Percentiles rank a stretch among this genome's conserved stretches.
Conservation (phyloP, 2,888 invertebrate genomes). For the Alsophila aescularia region DNA sequence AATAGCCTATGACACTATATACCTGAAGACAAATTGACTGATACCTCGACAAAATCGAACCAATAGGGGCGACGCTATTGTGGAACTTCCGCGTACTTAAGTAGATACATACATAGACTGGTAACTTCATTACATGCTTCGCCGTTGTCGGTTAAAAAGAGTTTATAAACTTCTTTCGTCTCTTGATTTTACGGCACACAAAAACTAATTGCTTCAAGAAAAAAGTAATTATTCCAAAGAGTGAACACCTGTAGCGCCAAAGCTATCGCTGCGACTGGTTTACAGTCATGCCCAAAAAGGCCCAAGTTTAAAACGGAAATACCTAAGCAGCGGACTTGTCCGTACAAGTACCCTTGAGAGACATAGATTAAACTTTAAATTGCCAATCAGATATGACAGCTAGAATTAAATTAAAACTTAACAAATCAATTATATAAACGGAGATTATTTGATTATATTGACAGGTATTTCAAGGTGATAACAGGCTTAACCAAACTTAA, state of each 20-base stretch:
- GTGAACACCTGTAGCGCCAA: constrained; percentile 25
- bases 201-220: neutral
- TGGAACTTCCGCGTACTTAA: too few relatives aligned
- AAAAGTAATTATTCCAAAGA: constrained; percentile 1
- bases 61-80: too few relatives aligned
- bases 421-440: constrained; percentile 17
- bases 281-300: constrained; percentile 30
- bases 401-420: constrained; percentile 15
- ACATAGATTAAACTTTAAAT: constrained; percentile 30
- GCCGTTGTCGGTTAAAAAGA: too few relatives aligned
- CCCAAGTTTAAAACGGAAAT: constrained; percentile 38
- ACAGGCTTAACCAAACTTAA: neutral
- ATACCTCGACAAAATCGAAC: too few relatives aligned
- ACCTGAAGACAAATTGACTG: too few relatives aligned
- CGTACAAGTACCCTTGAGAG: constrained; percentile 23
- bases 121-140: too few relatives aligned
- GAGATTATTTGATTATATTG: constrained; percentile 10
- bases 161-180: too few relatives aligned
- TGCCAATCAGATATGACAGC: constrained; percentile 17
- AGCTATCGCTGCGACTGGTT: constrained; percentile 30
- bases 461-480: constrained; percentile 9
- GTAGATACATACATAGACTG: too few relatives aligned
- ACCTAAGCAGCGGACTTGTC: constrained; percentile 32
- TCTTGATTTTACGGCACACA: too few relatives aligned
- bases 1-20: too few relatives aligned